These are phyloP conservation scores for Rhinichthys klamathensis DNA, from an alignment of 2,113 vertebrate genomes.

Conservation along the genomic window DNA sequence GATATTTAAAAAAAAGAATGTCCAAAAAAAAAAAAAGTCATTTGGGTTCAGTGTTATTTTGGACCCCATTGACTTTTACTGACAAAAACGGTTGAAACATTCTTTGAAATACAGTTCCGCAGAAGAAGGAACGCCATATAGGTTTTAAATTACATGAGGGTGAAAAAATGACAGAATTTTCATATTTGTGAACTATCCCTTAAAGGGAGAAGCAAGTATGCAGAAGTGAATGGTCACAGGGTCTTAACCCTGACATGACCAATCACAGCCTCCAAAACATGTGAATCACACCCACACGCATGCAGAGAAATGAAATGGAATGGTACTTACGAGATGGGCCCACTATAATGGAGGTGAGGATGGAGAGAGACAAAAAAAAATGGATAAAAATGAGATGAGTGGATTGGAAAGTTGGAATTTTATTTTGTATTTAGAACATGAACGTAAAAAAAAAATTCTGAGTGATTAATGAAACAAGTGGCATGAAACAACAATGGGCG, in stretches of 20 bases:
- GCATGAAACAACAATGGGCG: background rate
- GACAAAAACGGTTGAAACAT: background rate
- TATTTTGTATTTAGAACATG: constrained; percentile 19
- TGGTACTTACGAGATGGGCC: constrained; percentile 85
- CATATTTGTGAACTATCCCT: background rate
- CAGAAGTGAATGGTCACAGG: background rate
- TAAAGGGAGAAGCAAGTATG: background rate
- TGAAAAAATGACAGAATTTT: background rate
- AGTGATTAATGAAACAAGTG: constrained; percentile 13
- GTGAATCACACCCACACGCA: constrained; percentile 44
- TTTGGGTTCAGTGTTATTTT: background rate
- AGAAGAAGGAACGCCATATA: background rate
- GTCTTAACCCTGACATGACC: constrained; percentile 39
- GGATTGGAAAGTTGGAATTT: constrained; percentile 17
- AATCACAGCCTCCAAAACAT: constrained; percentile 30
- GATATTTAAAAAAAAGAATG: background rate
- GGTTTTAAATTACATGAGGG: background rate
- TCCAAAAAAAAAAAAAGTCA: background rate
- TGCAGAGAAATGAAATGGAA: constrained; percentile 74
- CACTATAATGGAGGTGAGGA: constrained; percentile 72
- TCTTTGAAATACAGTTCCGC: background rate
- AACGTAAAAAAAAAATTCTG: background rate
- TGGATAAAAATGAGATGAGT: constrained; percentile 60
- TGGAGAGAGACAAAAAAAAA: constrained; percentile 60
- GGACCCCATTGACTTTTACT: background rate